Base-by-base conservation (phyloP, 2,113 vertebrate species). In the Trogon melanurus region DNA sequence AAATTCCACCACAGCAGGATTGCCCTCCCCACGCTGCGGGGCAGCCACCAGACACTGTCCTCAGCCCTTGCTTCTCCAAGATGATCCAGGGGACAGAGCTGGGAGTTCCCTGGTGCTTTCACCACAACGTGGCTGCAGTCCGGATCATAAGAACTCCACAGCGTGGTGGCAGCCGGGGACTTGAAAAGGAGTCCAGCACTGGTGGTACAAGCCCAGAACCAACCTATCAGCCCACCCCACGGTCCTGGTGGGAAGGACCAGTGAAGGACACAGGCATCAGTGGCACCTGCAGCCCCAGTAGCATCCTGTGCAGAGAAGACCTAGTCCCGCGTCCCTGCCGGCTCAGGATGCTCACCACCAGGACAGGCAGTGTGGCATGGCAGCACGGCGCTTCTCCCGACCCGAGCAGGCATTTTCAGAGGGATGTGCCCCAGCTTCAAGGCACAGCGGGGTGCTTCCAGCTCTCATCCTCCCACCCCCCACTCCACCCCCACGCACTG, bases 391-490 rank as follows among this genome's bases (percentile, higher is more conserved):
- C 51, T 38, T 44, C 44, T 88, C 65, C 61, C 21, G 53, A 0
- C 25, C 3, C 0, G 1, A 53, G 34, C 25, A 44, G 54, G 32
- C 10, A 1, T 48, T 53, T 65, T 38, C 16, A 5, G 60, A 76
- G 17, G 30, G 50, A 56, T 0, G 0, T 53, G 56, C 32, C 76
- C 54, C 16, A 1, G 38, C 2, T 0, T 1, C 4, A 66, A 62
- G 34, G 47, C 18, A 75, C 1, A 3, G 48, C 4, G 2, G 67
- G 65, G 44, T 1, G 3, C 34, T 32, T 29, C 56, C 17, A 0
- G 0, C 69, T 79, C 65, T 72, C 67, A 56, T 10, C 27, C 30
- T 11, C 25, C 30, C 45, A 47, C 48, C 60, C 3, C 14, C 9
- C 11, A 10, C 41, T 41, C 41, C 41, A 41, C 41, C 13, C 41